Evolutionary conservation across 92 coral and sea anemone genomes (phyloP), one percentile per base, ranked within the genome.

Genomic region (Porites lobata): DNA sequence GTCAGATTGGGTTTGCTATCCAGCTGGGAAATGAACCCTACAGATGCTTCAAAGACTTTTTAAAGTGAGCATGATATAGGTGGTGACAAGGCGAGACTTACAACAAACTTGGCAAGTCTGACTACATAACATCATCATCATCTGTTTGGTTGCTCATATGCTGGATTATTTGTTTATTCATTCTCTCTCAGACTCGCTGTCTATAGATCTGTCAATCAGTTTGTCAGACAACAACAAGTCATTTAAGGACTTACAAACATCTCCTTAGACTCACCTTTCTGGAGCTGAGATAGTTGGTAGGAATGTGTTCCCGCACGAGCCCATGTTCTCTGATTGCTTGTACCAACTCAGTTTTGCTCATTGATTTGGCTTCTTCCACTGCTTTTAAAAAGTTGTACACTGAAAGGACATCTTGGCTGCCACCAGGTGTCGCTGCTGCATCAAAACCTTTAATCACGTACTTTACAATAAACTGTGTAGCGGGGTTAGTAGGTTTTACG

Each of bases 301-400:
- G 99, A 67, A 98, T 82, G 72, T 98, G 99, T 74, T 98, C 99
- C 19, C 99, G 86, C 29, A 96, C 99, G 53, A 98, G 92, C 10
- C 92, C 87, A 58, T 88, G 84, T 15, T 86, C 43, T 32, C 75
- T 79, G 12, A 98, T 96, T 13, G 96, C 94, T 17, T 83, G 75
- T 4, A 87, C 94, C 76, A 96, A 77, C 43, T 90, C 80, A 20
- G 38, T 88, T 67, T 87, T 96, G 17, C 78, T 70, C 98, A 98
- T 83, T 26, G 81, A 75, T 73, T 94, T 95, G 1, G 96, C 93
- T 12, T 80, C 85, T 83, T 98, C 99, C 6, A 93, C 94, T 26
- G 77, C 92, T 66, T 79, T 80, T 50, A 98, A 68, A 82, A 91
- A 98, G 21, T 90, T 90, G 75, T 58, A 91, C 12, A 84, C 90